Conservation (phyloP, 2,888 invertebrate species). For the Cartodere bifasciata region DNA sequence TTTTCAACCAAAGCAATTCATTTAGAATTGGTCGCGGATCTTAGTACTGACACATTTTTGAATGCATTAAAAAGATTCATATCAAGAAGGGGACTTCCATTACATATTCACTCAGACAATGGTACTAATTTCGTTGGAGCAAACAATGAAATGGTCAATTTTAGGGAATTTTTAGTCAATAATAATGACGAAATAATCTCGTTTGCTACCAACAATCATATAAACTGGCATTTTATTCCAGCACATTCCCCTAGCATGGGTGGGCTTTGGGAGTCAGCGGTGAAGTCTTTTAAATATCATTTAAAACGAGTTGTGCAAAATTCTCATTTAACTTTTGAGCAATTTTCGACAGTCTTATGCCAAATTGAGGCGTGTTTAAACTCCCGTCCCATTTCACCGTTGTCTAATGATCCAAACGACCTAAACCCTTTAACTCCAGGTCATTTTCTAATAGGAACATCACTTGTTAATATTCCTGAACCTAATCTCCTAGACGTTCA, state of each 20-base stretch:
- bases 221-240: slow-evolving; percentile 5
- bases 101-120: slow-evolving; percentile 1
- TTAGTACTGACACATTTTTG: slow-evolving; percentile 23
- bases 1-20: slow-evolving; percentile 22
- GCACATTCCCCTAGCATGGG: slow-evolving; percentile 4
- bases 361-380: slow-evolving; percentile 2
- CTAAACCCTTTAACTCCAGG: background rate
- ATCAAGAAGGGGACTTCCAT: slow-evolving; percentile 19
- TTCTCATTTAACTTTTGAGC: slow-evolving; percentile 2
- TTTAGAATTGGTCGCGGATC: slow-evolving; percentile 22
- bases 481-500: too few species aligned
- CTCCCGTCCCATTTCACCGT: slow-evolving; percentile 3
- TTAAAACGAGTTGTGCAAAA: slow-evolving; percentile 1
- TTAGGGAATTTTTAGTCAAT: background rate
- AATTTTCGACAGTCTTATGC: background rate
- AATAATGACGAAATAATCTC: background rate
- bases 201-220: background rate
- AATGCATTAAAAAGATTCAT: slow-evolving; percentile 23
- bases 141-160: background rate
- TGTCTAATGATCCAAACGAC: slow-evolving; percentile 4
- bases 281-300: slow-evolving; percentile 5
- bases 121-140: slow-evolving; percentile 1
- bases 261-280: slow-evolving; percentile 2
- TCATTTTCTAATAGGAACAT: slow-evolving; percentile 3
- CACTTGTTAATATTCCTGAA: background rate